phyloP scores from a whole-genome alignment of 2,797 vertebrate genomes.

The Notolepis coatsorum region DNA sequence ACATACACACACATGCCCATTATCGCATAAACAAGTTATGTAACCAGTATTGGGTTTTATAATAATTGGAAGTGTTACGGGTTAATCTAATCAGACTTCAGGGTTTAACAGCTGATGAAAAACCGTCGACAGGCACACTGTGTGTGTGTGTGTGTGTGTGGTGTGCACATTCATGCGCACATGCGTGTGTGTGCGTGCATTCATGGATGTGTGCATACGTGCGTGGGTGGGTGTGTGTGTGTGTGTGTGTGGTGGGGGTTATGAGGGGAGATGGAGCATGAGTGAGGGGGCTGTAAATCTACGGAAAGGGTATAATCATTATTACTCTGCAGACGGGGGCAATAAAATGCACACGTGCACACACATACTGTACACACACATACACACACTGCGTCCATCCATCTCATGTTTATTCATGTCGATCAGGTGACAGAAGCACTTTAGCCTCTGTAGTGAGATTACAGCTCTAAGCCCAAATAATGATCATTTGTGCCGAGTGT shows the following conservation, averaged over 20 bases:
- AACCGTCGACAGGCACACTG: not conserved
- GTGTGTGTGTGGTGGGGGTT: not conserved
- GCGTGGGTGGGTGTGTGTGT: slow-evolving; percentile 1
- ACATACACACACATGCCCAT: not conserved
- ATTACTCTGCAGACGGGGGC: slow-evolving; percentile 14
- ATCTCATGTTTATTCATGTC: slow-evolving; percentile 15
- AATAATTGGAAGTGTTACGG: slow-evolving; percentile 33
- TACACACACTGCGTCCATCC: no score
- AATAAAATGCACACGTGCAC: slow-evolving; percentile 17
- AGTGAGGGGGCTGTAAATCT: slow-evolving; percentile 21
- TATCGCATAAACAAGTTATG: slow-evolving; percentile 27
- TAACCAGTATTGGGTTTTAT: slow-evolving; percentile 38
- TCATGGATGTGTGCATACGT: slow-evolving; percentile 4
- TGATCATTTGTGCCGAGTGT: slow-evolving; percentile 15
- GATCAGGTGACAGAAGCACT: no score
- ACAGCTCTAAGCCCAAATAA: not conserved
- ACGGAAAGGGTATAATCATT: slow-evolving; percentile 33
- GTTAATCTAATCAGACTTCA: slow-evolving; percentile 40
- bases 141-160: no score
- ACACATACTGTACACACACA: no score
- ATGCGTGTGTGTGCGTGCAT: no score
- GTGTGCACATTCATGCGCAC: no score
- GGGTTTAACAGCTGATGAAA: slow-evolving; percentile 34
- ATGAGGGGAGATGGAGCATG: not conserved
- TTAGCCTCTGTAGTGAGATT: slow-evolving; percentile 12